A percentile compares a stretch with the other conserved stretches of the same genome.
Conservation (phyloP, 2,888 invertebrate genomes). For the Eucriotettix oculatus region DNA sequence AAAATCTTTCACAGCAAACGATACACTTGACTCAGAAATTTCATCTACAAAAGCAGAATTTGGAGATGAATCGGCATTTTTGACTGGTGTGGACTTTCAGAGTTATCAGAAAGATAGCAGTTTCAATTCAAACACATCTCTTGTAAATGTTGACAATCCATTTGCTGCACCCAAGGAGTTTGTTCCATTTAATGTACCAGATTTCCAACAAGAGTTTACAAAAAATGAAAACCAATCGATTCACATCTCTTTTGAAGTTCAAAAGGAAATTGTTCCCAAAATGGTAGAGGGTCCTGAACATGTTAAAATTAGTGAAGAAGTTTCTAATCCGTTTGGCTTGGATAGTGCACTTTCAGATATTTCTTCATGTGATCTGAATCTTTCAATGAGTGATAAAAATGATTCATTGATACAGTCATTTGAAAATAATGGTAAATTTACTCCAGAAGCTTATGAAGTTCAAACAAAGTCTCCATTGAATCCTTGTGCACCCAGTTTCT, state of each 20-base stretch:
- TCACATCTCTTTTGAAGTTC: constrained; percentile 6
- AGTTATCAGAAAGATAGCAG: constrained; percentile 14
- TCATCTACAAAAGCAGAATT: constrained; percentile 33
- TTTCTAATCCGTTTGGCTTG: neutral
- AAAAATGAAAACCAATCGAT: neutral
- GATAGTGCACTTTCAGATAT: neutral
- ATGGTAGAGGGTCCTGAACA: constrained; percentile 6
- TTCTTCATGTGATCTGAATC: neutral
- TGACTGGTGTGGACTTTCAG: neutral
- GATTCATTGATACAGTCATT: neutral
- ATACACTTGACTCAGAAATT: constrained; percentile 25
- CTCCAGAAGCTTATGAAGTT: neutral
- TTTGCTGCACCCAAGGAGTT: neutral
- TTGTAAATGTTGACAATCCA: neutral
- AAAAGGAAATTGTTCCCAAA: constrained; percentile 6
- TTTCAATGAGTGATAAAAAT: neutral
- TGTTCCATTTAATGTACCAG: neutral
- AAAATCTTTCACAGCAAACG: neutral
- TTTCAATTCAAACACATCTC: constrained; percentile 12
- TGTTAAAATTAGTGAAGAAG: constrained; percentile 3
- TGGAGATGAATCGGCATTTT: constrained; percentile 29
- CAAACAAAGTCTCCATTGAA: neutral
- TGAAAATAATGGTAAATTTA: neutral
- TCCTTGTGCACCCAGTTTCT: neutral
- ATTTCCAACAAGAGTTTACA: neutral